Conservation (phyloP, 1,140 invertebrate species). For the Drosophila murphyi region DNA sequence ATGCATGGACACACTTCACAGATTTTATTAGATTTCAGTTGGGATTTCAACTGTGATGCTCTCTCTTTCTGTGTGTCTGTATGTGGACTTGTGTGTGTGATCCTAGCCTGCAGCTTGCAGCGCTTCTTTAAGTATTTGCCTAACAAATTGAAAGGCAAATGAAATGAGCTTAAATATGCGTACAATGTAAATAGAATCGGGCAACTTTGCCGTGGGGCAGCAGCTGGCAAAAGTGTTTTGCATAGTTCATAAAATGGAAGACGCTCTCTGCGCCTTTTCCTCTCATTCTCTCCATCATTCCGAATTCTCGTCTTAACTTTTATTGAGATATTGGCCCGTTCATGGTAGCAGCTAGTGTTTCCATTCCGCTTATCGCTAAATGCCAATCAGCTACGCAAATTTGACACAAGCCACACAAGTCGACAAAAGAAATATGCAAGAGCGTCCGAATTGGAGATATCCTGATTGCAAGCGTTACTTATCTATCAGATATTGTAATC, state of each 20-base stretch:
- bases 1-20: conserved; percentile 53
- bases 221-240: conserved; percentile 30
- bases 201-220: conserved; percentile 14
- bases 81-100: not conserved
- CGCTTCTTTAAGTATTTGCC: conserved; percentile 17
- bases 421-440: not conserved
- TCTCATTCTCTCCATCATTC: too few relatives aligned
- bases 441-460: too few relatives aligned
- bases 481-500: too few relatives aligned
- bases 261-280: not conserved
- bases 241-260: conserved; percentile 40
- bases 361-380: conserved; percentile 38
- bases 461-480: too few relatives aligned
- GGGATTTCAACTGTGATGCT: not conserved
- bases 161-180: conserved; percentile 78
- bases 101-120: conserved; percentile 32
- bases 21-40: conserved; percentile 49
- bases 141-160: conserved; percentile 69
- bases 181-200: conserved; percentile 59
- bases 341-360: not conserved
- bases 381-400: conserved; percentile 52
- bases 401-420: conserved; percentile 14
- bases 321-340: conserved; percentile 7
- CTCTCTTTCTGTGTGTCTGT: not conserved
- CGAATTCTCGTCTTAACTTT: not conserved